Conservation (phyloP, 1,140 invertebrate species). For the Archegozetes longisetosus region DNA sequence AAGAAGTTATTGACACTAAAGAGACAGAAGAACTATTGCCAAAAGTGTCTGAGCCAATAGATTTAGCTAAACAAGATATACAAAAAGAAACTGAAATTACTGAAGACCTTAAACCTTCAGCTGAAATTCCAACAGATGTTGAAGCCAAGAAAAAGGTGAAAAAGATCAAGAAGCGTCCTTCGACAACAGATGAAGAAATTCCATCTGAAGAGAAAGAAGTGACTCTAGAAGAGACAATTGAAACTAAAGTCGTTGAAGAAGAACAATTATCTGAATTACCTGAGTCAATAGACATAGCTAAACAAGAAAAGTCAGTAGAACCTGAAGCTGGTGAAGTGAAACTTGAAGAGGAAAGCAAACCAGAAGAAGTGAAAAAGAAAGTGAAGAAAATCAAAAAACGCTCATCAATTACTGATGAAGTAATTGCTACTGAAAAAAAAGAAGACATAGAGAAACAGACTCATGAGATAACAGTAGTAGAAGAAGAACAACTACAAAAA, state of each 20-base stretch:
- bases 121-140: too few species aligned
- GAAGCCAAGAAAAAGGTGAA: too few species aligned
- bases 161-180: too few species aligned
- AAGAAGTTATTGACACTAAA: not conserved
- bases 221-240: too few species aligned
- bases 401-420: slow-evolving; percentile 15
- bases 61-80: too few species aligned
- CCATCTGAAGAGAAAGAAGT: too few species aligned
- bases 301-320: slow-evolving; percentile 28
- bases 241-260: too few species aligned
- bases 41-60: too few species aligned
- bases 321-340: not conserved
- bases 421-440: not conserved
- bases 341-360: slow-evolving; percentile 27
- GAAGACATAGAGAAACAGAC: slow-evolving; percentile 19
- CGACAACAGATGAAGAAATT: too few species aligned
- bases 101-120: too few species aligned
- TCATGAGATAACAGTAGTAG: not conserved
- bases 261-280: too few species aligned
- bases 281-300: slow-evolving; percentile 37
- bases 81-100: too few species aligned
- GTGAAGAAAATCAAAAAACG: slow-evolving; percentile 6
- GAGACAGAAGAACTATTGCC: not conserved
- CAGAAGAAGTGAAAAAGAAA: slow-evolving; percentile 5
- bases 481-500: slow-evolving; percentile 1